A percentile compares a stretch with the other conserved stretches of the same genome.
Evolutionary conservation across 2,113 vertebrate genomes (phyloP).

Genomic region (Centropus unirufus): DNA sequence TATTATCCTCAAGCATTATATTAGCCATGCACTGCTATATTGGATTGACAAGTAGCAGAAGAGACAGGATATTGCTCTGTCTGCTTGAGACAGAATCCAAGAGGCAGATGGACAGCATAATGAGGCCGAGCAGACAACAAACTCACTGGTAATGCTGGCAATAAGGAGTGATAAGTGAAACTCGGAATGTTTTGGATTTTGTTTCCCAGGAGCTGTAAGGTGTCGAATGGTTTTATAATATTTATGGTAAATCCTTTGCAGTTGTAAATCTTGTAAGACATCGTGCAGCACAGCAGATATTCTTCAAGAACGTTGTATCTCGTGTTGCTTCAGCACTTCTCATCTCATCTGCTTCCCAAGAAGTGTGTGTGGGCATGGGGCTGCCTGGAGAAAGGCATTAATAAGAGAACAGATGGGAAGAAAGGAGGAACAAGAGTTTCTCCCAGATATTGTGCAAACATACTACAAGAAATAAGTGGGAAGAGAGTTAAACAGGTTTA

Average conservation of each 20-base stretch:
- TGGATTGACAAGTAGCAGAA: neutral
- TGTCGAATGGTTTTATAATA: neutral
- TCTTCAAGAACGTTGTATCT: neutral
- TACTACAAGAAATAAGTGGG: neutral
- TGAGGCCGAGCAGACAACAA: neutral
- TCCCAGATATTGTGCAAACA: neutral
- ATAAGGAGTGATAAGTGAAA: neutral
- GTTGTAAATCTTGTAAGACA: neutral
- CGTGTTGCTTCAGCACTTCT: neutral
- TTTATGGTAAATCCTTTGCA: neutral
- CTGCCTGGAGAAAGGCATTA: neutral
- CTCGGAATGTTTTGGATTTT: neutral
- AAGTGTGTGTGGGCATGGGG: neutral
- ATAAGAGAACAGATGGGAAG: neutral
- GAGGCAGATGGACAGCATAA: neutral
- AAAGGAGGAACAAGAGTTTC: neutral
- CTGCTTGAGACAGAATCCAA: neutral
- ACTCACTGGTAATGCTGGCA: fast-evolving
- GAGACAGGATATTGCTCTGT: neutral
- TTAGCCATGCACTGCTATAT: neutral
- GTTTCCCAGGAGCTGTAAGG: neutral
- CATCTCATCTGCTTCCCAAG: neutral
- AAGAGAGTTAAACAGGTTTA: neutral
- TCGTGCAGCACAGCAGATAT: neutral
- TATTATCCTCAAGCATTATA: neutral